A percentile compares a stretch with the other conserved stretches of the same genome.
phyloP scores from a whole-genome alignment of 1,140 invertebrate genomes.

The Trichoplusia ni region DNA sequence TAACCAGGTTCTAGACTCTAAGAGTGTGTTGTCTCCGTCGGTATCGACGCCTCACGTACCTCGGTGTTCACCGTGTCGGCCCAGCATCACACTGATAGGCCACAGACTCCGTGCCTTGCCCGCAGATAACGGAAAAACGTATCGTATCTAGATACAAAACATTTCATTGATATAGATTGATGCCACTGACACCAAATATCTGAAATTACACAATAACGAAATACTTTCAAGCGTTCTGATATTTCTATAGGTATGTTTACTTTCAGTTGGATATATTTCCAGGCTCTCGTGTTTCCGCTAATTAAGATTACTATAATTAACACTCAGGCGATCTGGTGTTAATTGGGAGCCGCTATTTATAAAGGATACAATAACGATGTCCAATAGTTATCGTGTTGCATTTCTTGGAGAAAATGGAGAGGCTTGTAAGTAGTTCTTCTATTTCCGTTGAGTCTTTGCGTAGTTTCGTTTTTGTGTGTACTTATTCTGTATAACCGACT shows the following conservation, averaged over 20 bases:
- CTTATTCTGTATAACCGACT: too few species aligned
- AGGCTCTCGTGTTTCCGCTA: neutral
- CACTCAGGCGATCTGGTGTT: neutral
- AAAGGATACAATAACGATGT: neutral
- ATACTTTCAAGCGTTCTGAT: too few species aligned
- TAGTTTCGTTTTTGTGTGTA: too few species aligned
- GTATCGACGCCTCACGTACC: slow-evolving; percentile 1
- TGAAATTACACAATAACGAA: too few species aligned
- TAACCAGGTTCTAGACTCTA: too few species aligned
- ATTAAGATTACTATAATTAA: slow-evolving; percentile 3
- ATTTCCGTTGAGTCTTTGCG: too few species aligned
- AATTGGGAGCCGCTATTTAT: neutral
- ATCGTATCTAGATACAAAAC: neutral
- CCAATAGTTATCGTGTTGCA: neutral
- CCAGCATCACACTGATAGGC: slow-evolving; percentile 41
- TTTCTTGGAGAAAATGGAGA: too few species aligned
- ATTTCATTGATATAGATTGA: neutral
- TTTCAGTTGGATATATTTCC: too few species aligned
- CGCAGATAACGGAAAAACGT: slow-evolving; percentile 14
- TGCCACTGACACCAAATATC: too few species aligned
- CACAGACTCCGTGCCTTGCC: slow-evolving; percentile 10
- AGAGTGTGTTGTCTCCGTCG: too few species aligned
- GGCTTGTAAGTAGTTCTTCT: too few species aligned
- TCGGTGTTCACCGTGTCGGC: neutral
- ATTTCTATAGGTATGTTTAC: too few species aligned